Evolutionary conservation across 2,888 invertebrate genomes (phyloP).

Genomic region (Pheosia tremula): DNA sequence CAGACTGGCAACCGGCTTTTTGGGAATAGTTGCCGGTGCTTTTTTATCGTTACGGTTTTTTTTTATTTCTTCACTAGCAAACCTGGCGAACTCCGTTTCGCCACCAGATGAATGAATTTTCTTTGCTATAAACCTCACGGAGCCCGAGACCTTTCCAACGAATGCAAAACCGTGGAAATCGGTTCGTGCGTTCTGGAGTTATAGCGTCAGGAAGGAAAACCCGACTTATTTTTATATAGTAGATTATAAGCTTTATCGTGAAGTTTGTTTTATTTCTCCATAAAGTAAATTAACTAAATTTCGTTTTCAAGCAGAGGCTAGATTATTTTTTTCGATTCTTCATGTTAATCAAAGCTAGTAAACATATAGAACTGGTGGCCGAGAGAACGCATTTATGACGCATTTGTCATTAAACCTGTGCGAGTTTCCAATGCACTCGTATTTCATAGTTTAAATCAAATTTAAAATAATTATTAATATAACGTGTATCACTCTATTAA

Average conservation of each 20-base stretch:
- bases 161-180: too few species aligned
- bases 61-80: slow-evolving; percentile 7
- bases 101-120: too few species aligned
- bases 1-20: slow-evolving; percentile 38
- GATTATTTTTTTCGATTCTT: too few species aligned
- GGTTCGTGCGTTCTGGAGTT: too few species aligned
- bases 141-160: too few species aligned
- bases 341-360: slow-evolving; percentile 9
- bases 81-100: too few species aligned
- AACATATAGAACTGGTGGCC: slow-evolving; percentile 19
- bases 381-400: slow-evolving; percentile 28
- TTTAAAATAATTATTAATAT: too few species aligned
- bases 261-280: background rate
- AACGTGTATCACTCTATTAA: too few species aligned
- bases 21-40: slow-evolving; percentile 34
- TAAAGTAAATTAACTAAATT: background rate
- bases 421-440: slow-evolving; percentile 27
- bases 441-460: slow-evolving; percentile 13
- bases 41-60: slow-evolving; percentile 27
- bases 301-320: too few species aligned
- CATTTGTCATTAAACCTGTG: slow-evolving; percentile 28
- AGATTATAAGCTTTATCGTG: background rate
- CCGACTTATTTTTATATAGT: too few species aligned
- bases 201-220: too few species aligned
- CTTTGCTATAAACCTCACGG: too few species aligned